phyloP scores from a whole-genome alignment of 2,113 vertebrate species.

The Campylomormyrus tamandua region DNA sequence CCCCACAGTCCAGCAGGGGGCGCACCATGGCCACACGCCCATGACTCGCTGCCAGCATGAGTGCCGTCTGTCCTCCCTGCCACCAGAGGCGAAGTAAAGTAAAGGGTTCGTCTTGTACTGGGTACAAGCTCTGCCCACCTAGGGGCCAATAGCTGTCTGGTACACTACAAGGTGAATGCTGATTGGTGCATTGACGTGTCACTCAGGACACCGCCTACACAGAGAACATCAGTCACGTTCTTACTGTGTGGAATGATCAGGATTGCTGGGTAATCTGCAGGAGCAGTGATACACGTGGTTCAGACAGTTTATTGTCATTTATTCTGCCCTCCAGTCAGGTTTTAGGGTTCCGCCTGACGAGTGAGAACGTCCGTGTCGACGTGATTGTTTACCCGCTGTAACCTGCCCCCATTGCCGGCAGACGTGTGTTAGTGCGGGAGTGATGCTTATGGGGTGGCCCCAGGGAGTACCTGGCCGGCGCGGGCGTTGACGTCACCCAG shows the following conservation, averaged over 20 bases:
- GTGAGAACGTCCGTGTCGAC: neutral
- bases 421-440: neutral
- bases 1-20: conserved; percentile 68
- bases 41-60: conserved; percentile 81
- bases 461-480: conserved; percentile 72
- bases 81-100: neutral
- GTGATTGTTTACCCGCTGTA: neutral
- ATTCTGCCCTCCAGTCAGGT: neutral
- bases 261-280: neutral
- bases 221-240: neutral
- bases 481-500: conserved; percentile 73
- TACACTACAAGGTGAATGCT: neutral
- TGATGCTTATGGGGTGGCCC: neutral
- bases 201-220: neutral
- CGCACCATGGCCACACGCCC: conserved; percentile 72
- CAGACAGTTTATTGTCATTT: neutral
- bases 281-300: neutral
- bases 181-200: neutral
- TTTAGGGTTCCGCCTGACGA: neutral
- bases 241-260: neutral
- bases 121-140: neutral
- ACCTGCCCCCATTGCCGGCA: neutral
- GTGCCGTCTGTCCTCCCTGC: conserved; percentile 78
- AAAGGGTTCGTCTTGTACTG: neutral
- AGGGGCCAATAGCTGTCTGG: neutral